Evolutionary conservation across 2,797 vertebrate genomes (phyloP).

Genomic region (Serranus cabrilla): DNA sequence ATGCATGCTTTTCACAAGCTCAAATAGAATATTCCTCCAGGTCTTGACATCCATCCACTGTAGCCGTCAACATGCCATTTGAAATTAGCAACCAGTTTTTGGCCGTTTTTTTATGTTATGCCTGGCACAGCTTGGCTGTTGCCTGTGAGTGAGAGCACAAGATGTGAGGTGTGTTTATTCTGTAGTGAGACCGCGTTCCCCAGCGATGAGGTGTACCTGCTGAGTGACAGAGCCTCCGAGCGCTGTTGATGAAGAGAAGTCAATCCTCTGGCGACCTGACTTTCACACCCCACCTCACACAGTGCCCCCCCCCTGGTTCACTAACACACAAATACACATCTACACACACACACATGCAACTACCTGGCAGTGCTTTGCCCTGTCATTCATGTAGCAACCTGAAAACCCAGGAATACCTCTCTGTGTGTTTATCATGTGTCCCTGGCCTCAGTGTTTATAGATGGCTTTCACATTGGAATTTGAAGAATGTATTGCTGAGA

Average conservation of each 20-base stretch:
- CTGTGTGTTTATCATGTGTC: slow-evolving; percentile 53
- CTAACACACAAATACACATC: slow-evolving; percentile 30
- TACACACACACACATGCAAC: slow-evolving; percentile 13
- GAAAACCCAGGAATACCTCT: slow-evolving; percentile 67
- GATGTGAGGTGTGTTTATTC: slow-evolving; percentile 78
- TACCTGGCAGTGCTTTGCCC: slow-evolving; percentile 38
- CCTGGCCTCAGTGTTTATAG: slow-evolving; percentile 66
- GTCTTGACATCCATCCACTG: slow-evolving; percentile 41
- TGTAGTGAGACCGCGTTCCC: slow-evolving; percentile 70
- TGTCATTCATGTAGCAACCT: slow-evolving; percentile 77
- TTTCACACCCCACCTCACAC: slow-evolving; percentile 71
- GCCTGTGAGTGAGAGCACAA: slow-evolving; percentile 61
- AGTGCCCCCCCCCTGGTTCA: slow-evolving; percentile 35
- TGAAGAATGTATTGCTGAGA: slow-evolving; percentile 64
- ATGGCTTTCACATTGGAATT: slow-evolving; percentile 77
- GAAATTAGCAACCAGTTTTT: slow-evolving; percentile 37
- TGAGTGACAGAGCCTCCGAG: slow-evolving; percentile 83
- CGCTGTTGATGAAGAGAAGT: slow-evolving; percentile 72
- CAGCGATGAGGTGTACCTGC: slow-evolving; percentile 73
- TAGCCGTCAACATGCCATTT: slow-evolving; percentile 49
- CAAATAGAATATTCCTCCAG: slow-evolving; percentile 39
- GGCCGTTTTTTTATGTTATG: slow-evolving; percentile 34
- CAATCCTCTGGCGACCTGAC: slow-evolving; percentile 68
- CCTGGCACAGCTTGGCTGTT: slow-evolving; percentile 43
- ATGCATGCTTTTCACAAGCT: slow-evolving; percentile 5